These are phyloP conservation scores for Cecidostiba fungosa DNA, from an alignment of 2,888 invertebrate species.

Conservation along the genomic window DNA sequence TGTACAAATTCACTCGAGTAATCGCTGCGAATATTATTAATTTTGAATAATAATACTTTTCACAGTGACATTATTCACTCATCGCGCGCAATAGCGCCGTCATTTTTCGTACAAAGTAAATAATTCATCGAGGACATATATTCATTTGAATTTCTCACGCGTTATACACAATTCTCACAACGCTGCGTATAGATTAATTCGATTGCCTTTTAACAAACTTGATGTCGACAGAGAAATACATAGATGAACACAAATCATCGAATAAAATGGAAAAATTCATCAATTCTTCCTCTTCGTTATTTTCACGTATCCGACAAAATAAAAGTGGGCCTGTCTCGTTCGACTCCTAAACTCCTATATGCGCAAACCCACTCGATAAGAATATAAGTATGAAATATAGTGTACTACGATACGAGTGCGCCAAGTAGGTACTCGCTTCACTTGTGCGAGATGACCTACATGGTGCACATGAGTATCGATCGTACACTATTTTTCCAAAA, in stretches of 20 bases:
- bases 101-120: conserved; percentile 1
- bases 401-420: too few species aligned
- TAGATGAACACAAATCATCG: background rate
- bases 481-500: too few species aligned
- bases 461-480: too few species aligned
- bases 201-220: background rate
- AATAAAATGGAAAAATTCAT: background rate
- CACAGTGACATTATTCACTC: background rate
- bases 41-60: background rate
- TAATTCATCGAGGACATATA: background rate
- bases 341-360: background rate
- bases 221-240: background rate
- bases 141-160: background rate
- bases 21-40: background rate
- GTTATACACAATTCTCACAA: background rate
- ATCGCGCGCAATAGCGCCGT: background rate
- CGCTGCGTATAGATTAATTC: background rate
- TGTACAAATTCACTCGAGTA: background rate
- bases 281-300: background rate
- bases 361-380: background rate
- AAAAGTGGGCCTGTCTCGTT: background rate
- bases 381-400: too few species aligned
- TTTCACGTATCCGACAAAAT: background rate
- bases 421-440: too few species aligned
- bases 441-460: too few species aligned